Evolutionary conservation across 2,113 vertebrate species (phyloP).

Genomic region (Protobothrops flavoviridis): DNA sequence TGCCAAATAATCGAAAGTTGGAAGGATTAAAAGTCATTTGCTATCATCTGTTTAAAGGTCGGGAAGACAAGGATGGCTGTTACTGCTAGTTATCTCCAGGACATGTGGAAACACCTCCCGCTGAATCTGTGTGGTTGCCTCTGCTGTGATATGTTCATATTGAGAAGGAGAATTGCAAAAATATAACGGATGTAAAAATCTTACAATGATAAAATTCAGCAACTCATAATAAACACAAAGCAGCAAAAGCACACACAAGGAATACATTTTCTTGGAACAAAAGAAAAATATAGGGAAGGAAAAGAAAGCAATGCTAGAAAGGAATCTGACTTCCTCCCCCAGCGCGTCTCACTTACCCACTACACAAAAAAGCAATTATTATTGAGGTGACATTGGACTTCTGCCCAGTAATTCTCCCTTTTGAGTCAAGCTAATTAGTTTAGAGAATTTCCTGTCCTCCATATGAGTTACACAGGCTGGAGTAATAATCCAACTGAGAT

Average conservation of each 20-base stretch:
- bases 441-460: constrained; percentile 58
- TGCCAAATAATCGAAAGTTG: background rate
- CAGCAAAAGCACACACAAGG: background rate
- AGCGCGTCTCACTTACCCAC: constrained; percentile 24
- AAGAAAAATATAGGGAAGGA: background rate
- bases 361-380: constrained; percentile 57
- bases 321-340: constrained; percentile 37
- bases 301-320: constrained; percentile 33
- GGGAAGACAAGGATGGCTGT: constrained; percentile 10
- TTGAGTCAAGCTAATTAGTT: constrained; percentile 70
- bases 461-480: constrained; percentile 56
- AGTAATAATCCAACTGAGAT: constrained; percentile 50
- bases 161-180: constrained; percentile 29
- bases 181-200: constrained; percentile 40
- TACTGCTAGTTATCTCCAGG: constrained; percentile 25
- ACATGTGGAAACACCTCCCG: constrained; percentile 6
- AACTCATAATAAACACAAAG: constrained; percentile 41
- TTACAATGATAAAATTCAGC: constrained; percentile 54
- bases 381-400: constrained; percentile 43
- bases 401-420: constrained; percentile 68
- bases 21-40: constrained; percentile 18
- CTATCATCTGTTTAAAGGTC: constrained; percentile 32
- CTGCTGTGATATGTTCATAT: background rate
- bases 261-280: constrained; percentile 22
- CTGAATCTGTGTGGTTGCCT: constrained; percentile 12